Conservation (phyloP, 23 tunicate species). For the Phallusia fumigata region DNA sequence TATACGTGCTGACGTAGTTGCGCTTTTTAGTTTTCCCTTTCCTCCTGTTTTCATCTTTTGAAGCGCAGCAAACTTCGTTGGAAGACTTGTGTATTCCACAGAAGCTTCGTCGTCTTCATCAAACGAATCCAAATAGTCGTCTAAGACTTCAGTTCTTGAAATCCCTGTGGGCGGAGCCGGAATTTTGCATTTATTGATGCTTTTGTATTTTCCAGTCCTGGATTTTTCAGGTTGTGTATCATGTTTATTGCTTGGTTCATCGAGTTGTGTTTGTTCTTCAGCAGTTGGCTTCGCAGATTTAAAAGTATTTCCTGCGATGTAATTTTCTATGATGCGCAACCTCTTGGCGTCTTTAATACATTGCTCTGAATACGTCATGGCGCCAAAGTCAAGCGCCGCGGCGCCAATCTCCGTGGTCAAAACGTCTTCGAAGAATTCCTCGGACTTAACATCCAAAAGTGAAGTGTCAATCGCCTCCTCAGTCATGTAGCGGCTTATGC, state of each 20-base stretch:
- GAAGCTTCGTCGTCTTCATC: too few species aligned
- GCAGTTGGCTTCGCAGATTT: background rate
- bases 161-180: too few species aligned
- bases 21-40: too few species aligned
- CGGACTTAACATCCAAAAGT: conserved; percentile 49
- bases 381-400: conserved; percentile 17
- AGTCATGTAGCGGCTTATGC: conserved; percentile 41
- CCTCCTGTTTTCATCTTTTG: too few species aligned
- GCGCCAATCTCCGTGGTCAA: conserved; percentile 22
- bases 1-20: background rate
- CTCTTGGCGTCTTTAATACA: conserved; percentile 47
- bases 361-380: conserved; percentile 14
- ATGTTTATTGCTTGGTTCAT: background rate
- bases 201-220: background rate
- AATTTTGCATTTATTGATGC: too few species aligned
- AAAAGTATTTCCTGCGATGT: conserved; percentile 22
- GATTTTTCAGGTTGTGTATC: background rate
- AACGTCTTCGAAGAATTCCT: conserved; percentile 16
- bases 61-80: too few species aligned
- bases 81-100: too few species aligned
- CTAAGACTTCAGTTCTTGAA: too few species aligned
- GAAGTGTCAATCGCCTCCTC: conserved; percentile 33
- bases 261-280: background rate
- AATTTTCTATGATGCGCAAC: conserved; percentile 40
- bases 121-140: too few species aligned